Percentiles rank a stretch among this genome's conserved stretches.
These are phyloP conservation scores for Dorcus hopei DNA, from an alignment of 2,888 invertebrate genomes.

Conservation along the genomic window DNA sequence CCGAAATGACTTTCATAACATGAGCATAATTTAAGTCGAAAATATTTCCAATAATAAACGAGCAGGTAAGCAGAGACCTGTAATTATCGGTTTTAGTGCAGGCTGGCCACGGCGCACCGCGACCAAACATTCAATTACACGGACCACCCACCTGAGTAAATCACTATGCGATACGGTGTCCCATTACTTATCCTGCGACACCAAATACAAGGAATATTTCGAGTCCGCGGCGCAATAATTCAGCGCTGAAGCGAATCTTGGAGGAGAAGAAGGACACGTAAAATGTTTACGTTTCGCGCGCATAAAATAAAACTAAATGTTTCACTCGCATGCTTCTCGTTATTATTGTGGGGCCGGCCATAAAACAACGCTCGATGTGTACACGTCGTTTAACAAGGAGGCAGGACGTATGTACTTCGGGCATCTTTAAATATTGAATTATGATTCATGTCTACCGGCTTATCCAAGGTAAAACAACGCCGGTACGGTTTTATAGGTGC, in stretches of 20 bases:
- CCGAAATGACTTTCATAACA: conserved; percentile 31
- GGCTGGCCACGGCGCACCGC: conserved; percentile 33
- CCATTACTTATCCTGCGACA: conserved; percentile 18
- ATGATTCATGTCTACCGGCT: conserved; percentile 24
- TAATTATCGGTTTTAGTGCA: conserved; percentile 45
- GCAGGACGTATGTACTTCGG: conserved; percentile 4
- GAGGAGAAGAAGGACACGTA: background rate
- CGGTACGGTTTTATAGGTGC: conserved; percentile 3
- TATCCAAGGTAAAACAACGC: conserved; percentile 21
- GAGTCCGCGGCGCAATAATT: background rate
- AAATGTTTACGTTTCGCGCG: conserved; percentile 2
- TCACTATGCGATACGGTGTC: conserved; percentile 33
- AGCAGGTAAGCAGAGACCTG: conserved; percentile 41
- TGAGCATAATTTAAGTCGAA: conserved; percentile 37
- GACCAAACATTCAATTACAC: conserved; percentile 46
- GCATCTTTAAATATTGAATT: conserved; percentile 29
- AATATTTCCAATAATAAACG: conserved; percentile 40
- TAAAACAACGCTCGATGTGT: conserved; percentile 15
- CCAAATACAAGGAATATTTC: conserved; percentile 10
- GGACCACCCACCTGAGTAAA: conserved; percentile 47
- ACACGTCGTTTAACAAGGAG: conserved; percentile 19
- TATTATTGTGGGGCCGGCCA: conserved; percentile 2
- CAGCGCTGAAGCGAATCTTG: background rate
- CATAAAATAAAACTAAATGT: background rate
- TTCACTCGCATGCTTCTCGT: background rate